Percentiles rank a stretch among this genome's conserved stretches.
These are phyloP conservation scores for Poicephalus gulielmi DNA, from an alignment of 2,113 vertebrate species.

Conservation along the genomic window DNA sequence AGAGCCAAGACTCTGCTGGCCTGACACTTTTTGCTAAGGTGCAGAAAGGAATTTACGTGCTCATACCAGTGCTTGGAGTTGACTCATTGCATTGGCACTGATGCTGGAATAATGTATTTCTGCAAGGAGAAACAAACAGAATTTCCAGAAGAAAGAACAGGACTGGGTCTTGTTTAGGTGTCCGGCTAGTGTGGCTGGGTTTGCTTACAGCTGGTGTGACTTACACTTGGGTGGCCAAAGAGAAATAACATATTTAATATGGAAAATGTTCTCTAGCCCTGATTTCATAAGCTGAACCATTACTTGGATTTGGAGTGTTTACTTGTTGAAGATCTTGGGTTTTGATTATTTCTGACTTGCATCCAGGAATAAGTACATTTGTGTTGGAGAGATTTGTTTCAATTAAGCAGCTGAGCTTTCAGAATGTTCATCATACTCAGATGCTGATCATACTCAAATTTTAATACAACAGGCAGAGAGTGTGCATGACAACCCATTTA, in stretches of 20 bases:
- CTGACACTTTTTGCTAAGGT: not conserved
- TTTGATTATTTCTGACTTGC: not conserved
- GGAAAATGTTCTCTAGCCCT: not conserved
- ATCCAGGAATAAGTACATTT: not conserved
- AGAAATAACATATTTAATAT: not conserved
- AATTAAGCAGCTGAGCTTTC: not conserved
- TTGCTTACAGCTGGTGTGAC: not conserved
- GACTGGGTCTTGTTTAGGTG: not conserved
- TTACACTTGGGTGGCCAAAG: not conserved
- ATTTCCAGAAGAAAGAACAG: not conserved
- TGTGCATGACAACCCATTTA: not conserved
- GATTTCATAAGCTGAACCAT: not conserved
- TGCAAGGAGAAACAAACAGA: not conserved
- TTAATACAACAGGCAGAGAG: not conserved
- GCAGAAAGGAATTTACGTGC: not conserved
- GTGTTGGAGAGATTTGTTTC: not conserved
- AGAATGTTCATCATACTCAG: not conserved
- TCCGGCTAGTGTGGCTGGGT: not conserved
- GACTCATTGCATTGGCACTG: not conserved
- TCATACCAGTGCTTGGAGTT: not conserved
- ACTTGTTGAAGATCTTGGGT: not conserved
- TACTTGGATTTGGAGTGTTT: not conserved
- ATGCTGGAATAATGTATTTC: not conserved
- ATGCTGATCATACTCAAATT: not conserved
- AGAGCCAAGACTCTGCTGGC: accelerated